Evolutionary conservation across 1,140 invertebrate genomes (phyloP).

Genomic region (Musca vetustissima): DNA sequence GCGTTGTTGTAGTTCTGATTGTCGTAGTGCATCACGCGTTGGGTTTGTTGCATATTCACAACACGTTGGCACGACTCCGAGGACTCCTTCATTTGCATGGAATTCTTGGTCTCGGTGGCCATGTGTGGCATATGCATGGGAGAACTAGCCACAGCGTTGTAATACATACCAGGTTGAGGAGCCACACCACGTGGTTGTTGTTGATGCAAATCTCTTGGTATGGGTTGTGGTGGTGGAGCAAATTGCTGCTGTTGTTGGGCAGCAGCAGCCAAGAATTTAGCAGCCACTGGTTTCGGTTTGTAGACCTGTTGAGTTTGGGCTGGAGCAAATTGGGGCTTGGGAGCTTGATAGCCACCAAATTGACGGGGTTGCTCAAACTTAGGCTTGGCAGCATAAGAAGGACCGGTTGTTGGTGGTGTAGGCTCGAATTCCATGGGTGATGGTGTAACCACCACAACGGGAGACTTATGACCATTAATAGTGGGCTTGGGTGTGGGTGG

Average conservation of each 20-base stretch:
- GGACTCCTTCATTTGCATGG: constrained; percentile 69
- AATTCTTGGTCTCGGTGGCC: constrained; percentile 68
- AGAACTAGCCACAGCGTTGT: constrained; percentile 59
- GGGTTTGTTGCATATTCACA: constrained; percentile 69
- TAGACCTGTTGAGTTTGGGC: constrained; percentile 51
- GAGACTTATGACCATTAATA: constrained; percentile 52
- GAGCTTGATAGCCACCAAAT: constrained; percentile 34
- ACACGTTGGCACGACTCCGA: constrained; percentile 66
- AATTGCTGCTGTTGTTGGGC: constrained; percentile 57
- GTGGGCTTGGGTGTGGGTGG: constrained; percentile 59
- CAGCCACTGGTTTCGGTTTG: constrained; percentile 58
- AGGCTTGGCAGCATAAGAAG: constrained; percentile 54
- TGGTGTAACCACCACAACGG: constrained; percentile 55
- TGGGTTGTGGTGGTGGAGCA: constrained; percentile 56
- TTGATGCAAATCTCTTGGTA: constrained; percentile 45
- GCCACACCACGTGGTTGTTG: constrained; percentile 44
- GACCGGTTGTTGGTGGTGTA: constrained; percentile 55
- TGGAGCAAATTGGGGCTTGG: constrained; percentile 38
- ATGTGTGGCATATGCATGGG: constrained; percentile 62
- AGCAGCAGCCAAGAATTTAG: constrained; percentile 54
- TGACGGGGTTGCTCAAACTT: constrained; percentile 59
- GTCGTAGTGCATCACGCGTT: constrained; percentile 68
- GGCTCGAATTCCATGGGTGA: constrained; percentile 63
- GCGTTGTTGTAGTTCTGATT: constrained; percentile 44
- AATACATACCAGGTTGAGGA: constrained; percentile 57